Evolutionary conservation across 1,140 invertebrate genomes (phyloP), one percentile per base, ranked within the genome.

Genomic region (Halotydeus destructor): DNA sequence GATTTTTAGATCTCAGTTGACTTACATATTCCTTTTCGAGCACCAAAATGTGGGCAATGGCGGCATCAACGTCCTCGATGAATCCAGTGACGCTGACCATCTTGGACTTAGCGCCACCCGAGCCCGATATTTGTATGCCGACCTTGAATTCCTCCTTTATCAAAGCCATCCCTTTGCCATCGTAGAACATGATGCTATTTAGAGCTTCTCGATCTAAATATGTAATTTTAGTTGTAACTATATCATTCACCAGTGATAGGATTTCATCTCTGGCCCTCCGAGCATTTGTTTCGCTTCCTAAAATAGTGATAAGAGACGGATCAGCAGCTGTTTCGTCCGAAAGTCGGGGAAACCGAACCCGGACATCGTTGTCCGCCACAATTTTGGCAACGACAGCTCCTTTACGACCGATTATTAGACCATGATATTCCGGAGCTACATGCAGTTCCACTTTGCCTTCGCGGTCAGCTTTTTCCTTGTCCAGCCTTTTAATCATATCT

Each of bases 131-230:
- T 18, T 63, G 59, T 33, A 73, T 65, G 39, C 72, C 69, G 32
- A 72, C 64, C 56, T 82, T 77, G 58, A 68, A 85, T 41, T 89
- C 74, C 9, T 88, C 80, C 77, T 93, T 91, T 43, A 94, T 76
- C 54, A 96, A 83, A 50, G 75, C 81, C 42, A 80, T 71, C 28
- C 89, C 88, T 44, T 72, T 67, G 1, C 69, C 61, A 14, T 89
- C 89, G 56, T 96, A 96, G 14, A 97, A 70, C 35, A 3, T 82
- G 74, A 60, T 97, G 89, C 16, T 93, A 74, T 27, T 82, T 71
- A 14, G 70, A 65, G 54, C n/a, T n/a, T n/a, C n/a, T 86, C 78
- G 49, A 89, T 78, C 31, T 69, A 63, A 2, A 86, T 69, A 50
- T 79, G 76, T 56, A 82, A 79, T 48, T 73, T 75, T 33, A 72